Evolutionary conservation across 2,113 vertebrate genomes (phyloP).

Genomic region (Trematocara variabile): DNA sequence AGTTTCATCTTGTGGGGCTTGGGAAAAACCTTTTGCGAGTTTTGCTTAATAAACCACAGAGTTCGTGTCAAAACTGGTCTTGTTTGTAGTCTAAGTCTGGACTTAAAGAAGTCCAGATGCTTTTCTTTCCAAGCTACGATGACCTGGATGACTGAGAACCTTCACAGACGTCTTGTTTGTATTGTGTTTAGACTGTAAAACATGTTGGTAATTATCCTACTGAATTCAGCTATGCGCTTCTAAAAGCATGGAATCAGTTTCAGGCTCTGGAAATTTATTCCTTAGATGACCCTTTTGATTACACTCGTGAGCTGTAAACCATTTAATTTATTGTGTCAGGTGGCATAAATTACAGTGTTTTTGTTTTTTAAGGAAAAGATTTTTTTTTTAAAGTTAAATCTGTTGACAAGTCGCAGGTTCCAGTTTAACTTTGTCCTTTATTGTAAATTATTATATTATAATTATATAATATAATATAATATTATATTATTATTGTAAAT

Average conservation of each 20-base stretch:
- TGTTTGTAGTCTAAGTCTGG: background rate
- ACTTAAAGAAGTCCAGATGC: background rate
- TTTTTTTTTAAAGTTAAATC: accelerated
- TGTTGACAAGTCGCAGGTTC: background rate
- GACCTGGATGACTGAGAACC: background rate
- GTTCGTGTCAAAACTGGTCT: background rate
- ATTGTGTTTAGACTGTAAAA: background rate
- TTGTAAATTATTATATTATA: too few species aligned
- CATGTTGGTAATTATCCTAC: background rate
- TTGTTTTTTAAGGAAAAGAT: background rate
- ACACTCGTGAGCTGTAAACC: accelerated
- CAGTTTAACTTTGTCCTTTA: background rate
- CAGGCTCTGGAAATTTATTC: background rate
- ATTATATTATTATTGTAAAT: too few species aligned
- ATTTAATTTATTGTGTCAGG: background rate
- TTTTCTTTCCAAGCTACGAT: background rate
- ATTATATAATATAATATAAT: too few species aligned
- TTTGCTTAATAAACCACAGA: too few species aligned
- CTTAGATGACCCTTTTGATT: background rate
- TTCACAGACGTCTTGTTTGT: background rate
- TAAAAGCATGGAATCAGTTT: background rate
- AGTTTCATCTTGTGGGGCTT: too few species aligned
- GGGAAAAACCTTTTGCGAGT: too few species aligned
- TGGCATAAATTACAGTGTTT: background rate
- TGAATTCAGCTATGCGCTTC: background rate